These are phyloP conservation scores for Gryon sp. DNA, from an alignment of 1,140 invertebrate genomes.

Conservation along the genomic window DNA sequence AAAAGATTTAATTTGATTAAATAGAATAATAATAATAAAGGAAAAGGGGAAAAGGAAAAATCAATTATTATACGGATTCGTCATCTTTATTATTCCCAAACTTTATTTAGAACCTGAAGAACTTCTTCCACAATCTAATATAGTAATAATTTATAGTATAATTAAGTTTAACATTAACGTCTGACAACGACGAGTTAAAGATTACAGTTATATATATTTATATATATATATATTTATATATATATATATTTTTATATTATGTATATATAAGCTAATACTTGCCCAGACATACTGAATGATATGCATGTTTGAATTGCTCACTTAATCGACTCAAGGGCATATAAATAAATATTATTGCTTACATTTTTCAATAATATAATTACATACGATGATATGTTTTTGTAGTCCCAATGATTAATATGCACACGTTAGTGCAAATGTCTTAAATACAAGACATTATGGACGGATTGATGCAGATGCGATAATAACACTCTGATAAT, in stretches of 20 bases:
- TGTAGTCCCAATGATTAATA: slow-evolving; percentile 81
- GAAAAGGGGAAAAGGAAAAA: background rate
- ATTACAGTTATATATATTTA: slow-evolving; percentile 72
- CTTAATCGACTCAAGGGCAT: slow-evolving; percentile 72
- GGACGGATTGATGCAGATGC: slow-evolving; percentile 79
- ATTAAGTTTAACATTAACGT: slow-evolving; percentile 78
- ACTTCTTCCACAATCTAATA: slow-evolving; percentile 77
- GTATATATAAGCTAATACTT: slow-evolving; percentile 76
- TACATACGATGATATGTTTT: slow-evolving; percentile 80
- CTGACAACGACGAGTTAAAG: slow-evolving; percentile 77
- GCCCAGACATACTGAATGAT: slow-evolving; percentile 78
- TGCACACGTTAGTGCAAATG: slow-evolving; percentile 78
- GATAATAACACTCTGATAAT: slow-evolving; percentile 71
- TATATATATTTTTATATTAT: slow-evolving; percentile 59
- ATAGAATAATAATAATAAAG: background rate
- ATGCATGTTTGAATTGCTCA: slow-evolving; percentile 75
- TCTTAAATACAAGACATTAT: slow-evolving; percentile 76
- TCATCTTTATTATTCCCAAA: slow-evolving; percentile 77
- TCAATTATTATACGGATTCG: slow-evolving; percentile 30
- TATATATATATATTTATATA: slow-evolving; percentile 63
- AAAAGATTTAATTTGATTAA: background rate
- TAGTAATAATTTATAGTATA: slow-evolving; percentile 70
- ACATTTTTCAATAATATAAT: slow-evolving; percentile 73
- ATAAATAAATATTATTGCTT: slow-evolving; percentile 80
- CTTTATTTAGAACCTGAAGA: slow-evolving; percentile 78